These are phyloP conservation scores for Gymnodraco acuticeps DNA, from an alignment of 2,797 vertebrate species.

Conservation along the genomic window DNA sequence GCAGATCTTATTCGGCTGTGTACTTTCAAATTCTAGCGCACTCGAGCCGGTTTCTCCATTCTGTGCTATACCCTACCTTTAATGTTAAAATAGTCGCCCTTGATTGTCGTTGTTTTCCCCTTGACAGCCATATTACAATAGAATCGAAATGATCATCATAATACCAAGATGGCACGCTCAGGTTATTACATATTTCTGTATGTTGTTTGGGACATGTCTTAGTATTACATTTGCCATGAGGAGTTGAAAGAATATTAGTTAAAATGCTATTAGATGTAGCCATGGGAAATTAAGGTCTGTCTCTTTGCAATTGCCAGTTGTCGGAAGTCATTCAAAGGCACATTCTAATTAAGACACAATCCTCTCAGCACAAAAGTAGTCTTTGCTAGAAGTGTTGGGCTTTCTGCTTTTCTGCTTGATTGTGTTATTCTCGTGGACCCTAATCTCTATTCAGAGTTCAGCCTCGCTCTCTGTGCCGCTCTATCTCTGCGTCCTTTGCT, in stretches of 20 bases:
- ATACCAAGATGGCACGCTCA: neutral
- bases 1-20: too few species aligned
- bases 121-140: neutral
- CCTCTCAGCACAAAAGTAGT: conserved; percentile 53
- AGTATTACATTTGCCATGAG: conserved; percentile 26
- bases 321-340: conserved; percentile 56
- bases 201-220: conserved; percentile 29
- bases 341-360: conserved; percentile 64
- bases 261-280: conserved; percentile 28
- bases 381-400: conserved; percentile 45
- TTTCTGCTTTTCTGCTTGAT: conserved; percentile 60
- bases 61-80: too few species aligned
- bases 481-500: conserved; percentile 31
- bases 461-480: neutral
- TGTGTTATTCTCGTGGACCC: conserved; percentile 54
- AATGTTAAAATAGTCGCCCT: too few species aligned
- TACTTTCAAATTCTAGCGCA: too few species aligned
- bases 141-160: neutral
- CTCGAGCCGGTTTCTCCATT: too few species aligned
- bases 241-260: conserved; percentile 37
- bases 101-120: neutral
- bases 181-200: conserved; percentile 45
- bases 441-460: conserved; percentile 69
- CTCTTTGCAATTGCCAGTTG: conserved; percentile 51
- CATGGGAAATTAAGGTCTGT: conserved; percentile 48